These are phyloP conservation scores for Enteromius viviparus DNA, from an alignment of 2,797 vertebrate species.

Conservation along the genomic window DNA sequence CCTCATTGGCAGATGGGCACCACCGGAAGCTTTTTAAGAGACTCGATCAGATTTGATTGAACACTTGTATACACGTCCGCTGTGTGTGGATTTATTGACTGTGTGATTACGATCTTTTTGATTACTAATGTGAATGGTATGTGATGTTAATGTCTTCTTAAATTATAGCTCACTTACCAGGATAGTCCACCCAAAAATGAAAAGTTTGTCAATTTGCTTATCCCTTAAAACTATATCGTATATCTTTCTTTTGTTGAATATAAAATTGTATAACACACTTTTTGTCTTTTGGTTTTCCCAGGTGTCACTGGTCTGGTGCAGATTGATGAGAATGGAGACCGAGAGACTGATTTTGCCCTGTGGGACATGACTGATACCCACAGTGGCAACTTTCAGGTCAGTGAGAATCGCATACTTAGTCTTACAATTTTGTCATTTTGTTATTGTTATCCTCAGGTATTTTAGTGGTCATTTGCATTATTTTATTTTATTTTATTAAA, in stretches of 20 bases:
- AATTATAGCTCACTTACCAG: neutral
- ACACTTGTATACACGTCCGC: neutral
- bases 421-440: slow-evolving; percentile 5
- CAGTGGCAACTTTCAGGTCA: slow-evolving; percentile 82
- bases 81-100: slow-evolving; percentile 17
- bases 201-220: neutral
- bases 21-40: slow-evolving; percentile 23
- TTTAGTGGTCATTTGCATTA: neutral
- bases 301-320: slow-evolving; percentile 87
- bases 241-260: neutral
- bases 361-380: slow-evolving; percentile 87
- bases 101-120: slow-evolving; percentile 15
- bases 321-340: slow-evolving; percentile 90
- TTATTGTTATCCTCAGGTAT: neutral
- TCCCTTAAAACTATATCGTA: neutral
- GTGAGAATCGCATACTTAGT: neutral
- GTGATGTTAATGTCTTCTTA: neutral
- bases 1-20: slow-evolving; percentile 27
- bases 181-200: neutral
- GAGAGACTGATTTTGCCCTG: slow-evolving; percentile 90
- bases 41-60: slow-evolving; percentile 33
- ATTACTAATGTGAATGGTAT: neutral
- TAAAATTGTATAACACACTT: neutral
- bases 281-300: slow-evolving; percentile 58
- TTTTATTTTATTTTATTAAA: neutral